phyloP scores from a whole-genome alignment of 1,140 invertebrate genomes.

The Aphelinus certus region DNA sequence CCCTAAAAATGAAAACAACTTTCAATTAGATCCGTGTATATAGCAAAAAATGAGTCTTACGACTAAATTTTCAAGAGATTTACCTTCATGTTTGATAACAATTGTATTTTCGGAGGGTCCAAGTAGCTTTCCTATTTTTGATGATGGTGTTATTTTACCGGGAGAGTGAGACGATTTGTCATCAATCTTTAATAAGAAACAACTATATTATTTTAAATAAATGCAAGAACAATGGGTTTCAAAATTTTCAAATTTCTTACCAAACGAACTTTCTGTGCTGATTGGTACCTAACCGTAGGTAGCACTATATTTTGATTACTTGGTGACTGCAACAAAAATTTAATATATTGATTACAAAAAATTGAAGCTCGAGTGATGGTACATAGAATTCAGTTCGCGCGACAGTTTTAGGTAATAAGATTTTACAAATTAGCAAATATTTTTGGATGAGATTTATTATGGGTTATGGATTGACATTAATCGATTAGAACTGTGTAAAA shows the following conservation, averaged over 20 bases:
- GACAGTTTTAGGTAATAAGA: too few relatives aligned
- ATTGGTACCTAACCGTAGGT: conserved; percentile 26
- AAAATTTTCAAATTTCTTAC: conserved; percentile 20
- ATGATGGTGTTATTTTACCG: conserved; percentile 11
- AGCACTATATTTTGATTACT: conserved; percentile 19
- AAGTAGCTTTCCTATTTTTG: conserved; percentile 31
- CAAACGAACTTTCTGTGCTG: conserved; percentile 27
- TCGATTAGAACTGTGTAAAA: background rate
- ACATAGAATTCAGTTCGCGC: too few relatives aligned
- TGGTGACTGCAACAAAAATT: too few relatives aligned
- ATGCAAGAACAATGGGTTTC: background rate
- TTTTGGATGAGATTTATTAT: too few relatives aligned
- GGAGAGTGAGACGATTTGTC: conserved; percentile 19
- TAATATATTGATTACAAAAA: background rate
- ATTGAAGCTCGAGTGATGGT: too few relatives aligned
- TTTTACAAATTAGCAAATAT: too few relatives aligned
- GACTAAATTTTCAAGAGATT: background rate
- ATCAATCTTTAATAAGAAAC: conserved; percentile 22
- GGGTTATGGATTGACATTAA: background rate
- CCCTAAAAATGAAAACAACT: background rate
- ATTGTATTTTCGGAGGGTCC: conserved; percentile 30
- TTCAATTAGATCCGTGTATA: too few relatives aligned
- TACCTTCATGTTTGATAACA: conserved; percentile 37
- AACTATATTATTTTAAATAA: background rate
- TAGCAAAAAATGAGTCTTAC: too few relatives aligned